phyloP scores from a whole-genome alignment of 2,888 invertebrate species.

The Ramazzottius varieornatus region DNA sequence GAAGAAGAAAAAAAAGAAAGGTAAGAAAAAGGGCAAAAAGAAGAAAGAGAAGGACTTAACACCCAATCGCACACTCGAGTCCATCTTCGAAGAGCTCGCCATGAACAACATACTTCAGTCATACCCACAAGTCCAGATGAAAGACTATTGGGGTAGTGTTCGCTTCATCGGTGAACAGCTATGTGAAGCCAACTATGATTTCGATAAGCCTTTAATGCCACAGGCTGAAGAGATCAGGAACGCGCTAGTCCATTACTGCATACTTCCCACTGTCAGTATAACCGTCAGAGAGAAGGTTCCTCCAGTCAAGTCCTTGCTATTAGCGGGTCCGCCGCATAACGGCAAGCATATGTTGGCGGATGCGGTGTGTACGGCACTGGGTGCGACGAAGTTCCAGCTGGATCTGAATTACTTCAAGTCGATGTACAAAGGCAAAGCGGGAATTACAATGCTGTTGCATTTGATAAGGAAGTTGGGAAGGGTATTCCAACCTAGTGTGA shows the following conservation, averaged over 20 bases:
- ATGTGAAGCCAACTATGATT: not conserved
- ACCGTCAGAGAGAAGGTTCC: not conserved
- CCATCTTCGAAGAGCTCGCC: not conserved
- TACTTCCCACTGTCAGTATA: not conserved
- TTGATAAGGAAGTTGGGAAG: not conserved
- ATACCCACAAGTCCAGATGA: not conserved
- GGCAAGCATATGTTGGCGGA: not conserved
- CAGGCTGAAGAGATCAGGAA: not conserved
- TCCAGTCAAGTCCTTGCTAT: not conserved
- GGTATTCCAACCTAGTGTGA: not conserved
- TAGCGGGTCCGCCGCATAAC: not conserved
- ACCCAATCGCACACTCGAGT: constrained; percentile 16
- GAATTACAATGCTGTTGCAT: not conserved
- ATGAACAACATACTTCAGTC: not conserved
- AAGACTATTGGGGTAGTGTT: not conserved
- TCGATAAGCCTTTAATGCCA: not conserved
- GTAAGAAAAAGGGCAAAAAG: constrained; percentile 20
- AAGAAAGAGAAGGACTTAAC: constrained; percentile 25
- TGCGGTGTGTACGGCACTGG: not conserved
- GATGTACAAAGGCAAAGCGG: not conserved
- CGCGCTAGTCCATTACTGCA: not conserved
- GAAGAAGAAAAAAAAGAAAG: constrained; percentile 9
- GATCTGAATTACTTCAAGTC: not conserved
- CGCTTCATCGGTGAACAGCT: constrained; percentile 2
- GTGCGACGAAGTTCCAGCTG: not conserved